Evolutionary conservation across 1,140 invertebrate genomes (phyloP), one percentile per base, ranked within the genome.

Genomic region (Ips nitidus): DNA sequence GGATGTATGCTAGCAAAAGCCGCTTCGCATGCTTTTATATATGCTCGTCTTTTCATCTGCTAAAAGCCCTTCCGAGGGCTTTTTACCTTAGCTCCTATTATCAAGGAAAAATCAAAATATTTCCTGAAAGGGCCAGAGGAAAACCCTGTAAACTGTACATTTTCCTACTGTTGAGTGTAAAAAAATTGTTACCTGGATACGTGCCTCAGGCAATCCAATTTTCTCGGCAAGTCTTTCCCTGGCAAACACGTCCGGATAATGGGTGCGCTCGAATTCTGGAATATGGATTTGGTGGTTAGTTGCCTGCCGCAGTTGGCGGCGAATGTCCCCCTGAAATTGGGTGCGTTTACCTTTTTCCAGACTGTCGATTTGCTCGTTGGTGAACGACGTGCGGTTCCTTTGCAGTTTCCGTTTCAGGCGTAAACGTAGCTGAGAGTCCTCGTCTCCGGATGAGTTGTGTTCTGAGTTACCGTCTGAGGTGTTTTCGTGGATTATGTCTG

Each of bases 351-450:
- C 95, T 91, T 98, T 97, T 84, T 99, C 98, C 67, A 99, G 85
- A 73, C 94, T 95, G 81, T 99, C 98, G 75, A 99, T 98, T 83
- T 99, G 98, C 77, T 98, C 95, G 79, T 98, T 98, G 72, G 95
- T 98, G 83, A 99, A 99, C 66, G 97, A 98, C 64, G 98, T 99
- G 75, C 98, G 86, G 83, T 99, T 99, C 72, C 98, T 86, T 83
- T 99, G 98, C 66, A 99, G 86, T 84, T 99, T 99, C 77, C 97
- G 84, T 83, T 99, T 99, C 6, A 98, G 86, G 71, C 94, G 86
- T 53, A 98, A 83, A 69, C 94, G 83, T 2, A 93, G 90, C 75
- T 94, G 93, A 74, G 94, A 92, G 77, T 94, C 93, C 74, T 95
- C 93, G 57, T 87, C 86, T 64, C 89, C 95, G 7, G 88, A 90